A percentile compares a stretch with the other conserved stretches of the same genome.
phyloP scores from a whole-genome alignment of 2,113 vertebrate genomes.

The Lates calcarifer region DNA sequence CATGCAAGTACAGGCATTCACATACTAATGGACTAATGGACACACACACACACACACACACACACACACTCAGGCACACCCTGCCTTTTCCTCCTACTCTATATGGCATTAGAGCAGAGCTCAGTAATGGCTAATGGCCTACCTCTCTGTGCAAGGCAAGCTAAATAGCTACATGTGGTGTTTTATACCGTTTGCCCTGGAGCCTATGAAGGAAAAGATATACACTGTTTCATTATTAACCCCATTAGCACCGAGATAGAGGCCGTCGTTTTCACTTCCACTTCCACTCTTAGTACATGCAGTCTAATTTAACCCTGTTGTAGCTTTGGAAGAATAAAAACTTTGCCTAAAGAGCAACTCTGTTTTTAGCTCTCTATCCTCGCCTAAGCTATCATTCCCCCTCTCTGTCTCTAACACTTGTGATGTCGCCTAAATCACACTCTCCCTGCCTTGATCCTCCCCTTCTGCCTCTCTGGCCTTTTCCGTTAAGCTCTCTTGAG shows the following conservation, averaged over 20 bases:
- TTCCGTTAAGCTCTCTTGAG: slow-evolving; percentile 62
- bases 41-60: slow-evolving; percentile 8
- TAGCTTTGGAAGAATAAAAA: slow-evolving; percentile 11
- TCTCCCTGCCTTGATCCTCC: slow-evolving; percentile 44
- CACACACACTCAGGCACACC: slow-evolving; percentile 37
- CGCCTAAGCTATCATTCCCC: neutral
- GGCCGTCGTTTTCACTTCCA: slow-evolving; percentile 20
- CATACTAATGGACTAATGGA: slow-evolving; percentile 68
- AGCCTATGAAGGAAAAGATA: slow-evolving; percentile 38
- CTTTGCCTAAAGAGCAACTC: slow-evolving; percentile 1
- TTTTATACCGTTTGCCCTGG: slow-evolving; percentile 45
- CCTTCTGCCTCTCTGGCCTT: slow-evolving; percentile 51
- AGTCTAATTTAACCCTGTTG: slow-evolving; percentile 51
- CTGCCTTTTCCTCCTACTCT: slow-evolving; percentile 48
- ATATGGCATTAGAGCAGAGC: slow-evolving; percentile 52
- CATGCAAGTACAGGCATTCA: slow-evolving; percentile 38
- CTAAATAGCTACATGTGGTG: slow-evolving; percentile 58
- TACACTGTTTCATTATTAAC: slow-evolving; percentile 72
- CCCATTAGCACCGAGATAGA: slow-evolving; percentile 48
- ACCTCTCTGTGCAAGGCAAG: slow-evolving; percentile 51
- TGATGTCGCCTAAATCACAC: slow-evolving; percentile 39
- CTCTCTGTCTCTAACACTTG: slow-evolving; percentile 14
- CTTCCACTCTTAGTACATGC: slow-evolving; percentile 9
- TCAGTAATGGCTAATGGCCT: slow-evolving; percentile 69
- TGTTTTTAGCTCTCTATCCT: slow-evolving; percentile 28